Conservation (phyloP, 2,888 invertebrate species). For the Pristionchus maxplancki region DNA sequence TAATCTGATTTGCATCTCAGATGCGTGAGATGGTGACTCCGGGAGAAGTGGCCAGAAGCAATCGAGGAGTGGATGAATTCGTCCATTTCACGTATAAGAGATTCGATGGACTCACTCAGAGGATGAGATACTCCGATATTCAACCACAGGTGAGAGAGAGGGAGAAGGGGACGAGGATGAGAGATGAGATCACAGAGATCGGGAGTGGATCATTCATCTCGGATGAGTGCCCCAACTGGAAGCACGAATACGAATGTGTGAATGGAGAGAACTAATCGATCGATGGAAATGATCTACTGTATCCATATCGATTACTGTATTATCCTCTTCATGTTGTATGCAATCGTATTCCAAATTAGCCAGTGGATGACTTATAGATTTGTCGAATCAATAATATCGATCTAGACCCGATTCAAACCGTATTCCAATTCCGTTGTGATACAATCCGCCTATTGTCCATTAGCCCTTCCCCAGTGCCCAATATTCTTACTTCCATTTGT, state of each 20-base stretch:
- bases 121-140: constrained; percentile 81
- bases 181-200: constrained; percentile 46
- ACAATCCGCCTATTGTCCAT: neutral
- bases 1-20: constrained; percentile 53
- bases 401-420: constrained; percentile 39
- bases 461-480: neutral
- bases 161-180: too few relatives aligned
- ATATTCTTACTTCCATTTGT: neutral
- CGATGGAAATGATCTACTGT: constrained; percentile 54
- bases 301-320: neutral
- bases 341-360: constrained; percentile 33
- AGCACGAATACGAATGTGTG: constrained; percentile 47
- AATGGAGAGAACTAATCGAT: constrained; percentile 59
- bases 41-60: constrained; percentile 77
- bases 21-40: constrained; percentile 54
- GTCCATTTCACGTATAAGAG: constrained; percentile 99
- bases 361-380: neutral
- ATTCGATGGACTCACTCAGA: constrained; percentile 96
- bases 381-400: constrained; percentile 30
- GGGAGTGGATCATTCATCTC: neutral
- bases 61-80: constrained; percentile 88
- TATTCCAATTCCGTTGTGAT: constrained; percentile 45
- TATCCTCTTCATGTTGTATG: constrained; percentile 23
- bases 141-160: constrained; percentile 44
- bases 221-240: constrained; percentile 49